These are phyloP conservation scores for Drosophila limbata DNA, from an alignment of 2,888 invertebrate species.

Conservation along the genomic window DNA sequence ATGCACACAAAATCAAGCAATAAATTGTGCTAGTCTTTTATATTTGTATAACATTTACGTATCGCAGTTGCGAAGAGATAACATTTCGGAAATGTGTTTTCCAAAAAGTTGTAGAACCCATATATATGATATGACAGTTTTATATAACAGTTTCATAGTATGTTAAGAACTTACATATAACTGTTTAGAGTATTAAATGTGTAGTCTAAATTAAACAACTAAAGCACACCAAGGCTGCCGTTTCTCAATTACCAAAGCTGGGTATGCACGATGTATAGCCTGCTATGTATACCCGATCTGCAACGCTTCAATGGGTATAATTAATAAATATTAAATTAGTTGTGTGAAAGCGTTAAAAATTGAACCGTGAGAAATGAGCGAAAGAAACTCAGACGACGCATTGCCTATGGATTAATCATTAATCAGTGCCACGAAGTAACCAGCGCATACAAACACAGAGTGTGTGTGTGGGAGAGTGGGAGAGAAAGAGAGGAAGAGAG, in stretches of 20 bases:
- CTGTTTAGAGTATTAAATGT: no score
- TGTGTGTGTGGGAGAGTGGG: background rate
- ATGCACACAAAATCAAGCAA: background rate
- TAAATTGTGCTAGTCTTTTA: background rate
- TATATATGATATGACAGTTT: no score
- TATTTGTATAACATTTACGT: background rate
- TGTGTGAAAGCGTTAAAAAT: constrained; percentile 48
- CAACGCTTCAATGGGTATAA: constrained; percentile 39
- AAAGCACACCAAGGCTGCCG: no score
- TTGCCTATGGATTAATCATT: constrained; percentile 65
- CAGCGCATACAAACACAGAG: background rate
- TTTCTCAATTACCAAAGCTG: no score
- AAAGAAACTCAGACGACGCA: constrained; percentile 45
- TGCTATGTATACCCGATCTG: constrained; percentile 28
- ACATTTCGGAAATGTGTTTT: no score
- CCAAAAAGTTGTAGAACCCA: no score
- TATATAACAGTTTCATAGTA: no score
- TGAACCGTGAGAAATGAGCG: constrained; percentile 50
- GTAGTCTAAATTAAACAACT: no score
- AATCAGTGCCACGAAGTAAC: constrained; percentile 45
- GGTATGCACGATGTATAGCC: no score
- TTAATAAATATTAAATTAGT: constrained; percentile 67
- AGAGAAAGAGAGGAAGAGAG: background rate
- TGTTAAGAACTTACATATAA: no score
- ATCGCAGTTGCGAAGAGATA: background rate